These are phyloP conservation scores for Protomyctophum bolini DNA, from an alignment of 2,113 vertebrate genomes.

Conservation along the genomic window DNA sequence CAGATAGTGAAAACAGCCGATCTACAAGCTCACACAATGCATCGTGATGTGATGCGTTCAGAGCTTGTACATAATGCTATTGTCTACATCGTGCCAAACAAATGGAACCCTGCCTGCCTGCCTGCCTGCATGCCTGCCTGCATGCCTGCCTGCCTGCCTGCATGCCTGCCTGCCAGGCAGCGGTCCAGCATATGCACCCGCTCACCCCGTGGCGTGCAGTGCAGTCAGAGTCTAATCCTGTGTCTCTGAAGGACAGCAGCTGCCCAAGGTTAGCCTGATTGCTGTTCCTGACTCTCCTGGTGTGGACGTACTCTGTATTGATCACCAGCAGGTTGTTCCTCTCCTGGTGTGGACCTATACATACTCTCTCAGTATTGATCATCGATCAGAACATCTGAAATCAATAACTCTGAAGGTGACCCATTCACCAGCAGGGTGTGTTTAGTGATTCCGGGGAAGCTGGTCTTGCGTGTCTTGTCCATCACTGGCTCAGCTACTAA, in stretches of 20 bases:
- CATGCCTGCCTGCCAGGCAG: too few species aligned
- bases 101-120: too few species aligned
- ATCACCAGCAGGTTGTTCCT: conserved; percentile 1
- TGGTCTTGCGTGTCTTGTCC: neutral
- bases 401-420: conserved; percentile 26
- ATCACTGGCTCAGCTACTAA: neutral
- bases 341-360: neutral
- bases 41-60: too few species aligned
- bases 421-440: neutral
- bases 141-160: too few species aligned
- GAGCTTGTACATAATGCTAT: too few species aligned
- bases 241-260: neutral
- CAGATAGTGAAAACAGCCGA: too few species aligned
- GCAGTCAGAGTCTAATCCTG: neutral
- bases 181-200: too few species aligned
- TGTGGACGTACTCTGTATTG: conserved; percentile 6
- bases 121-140: too few species aligned
- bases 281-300: neutral
- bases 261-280: conserved; percentile 22
- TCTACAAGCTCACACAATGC: too few species aligned
- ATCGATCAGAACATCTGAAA: conserved; percentile 25
- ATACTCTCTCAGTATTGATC: conserved; percentile 10
- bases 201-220: too few species aligned
- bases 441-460: neutral
- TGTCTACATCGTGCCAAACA: too few species aligned